Conservation (phyloP, 2,113 vertebrate genomes). For the Montifringilla adamsi region DNA sequence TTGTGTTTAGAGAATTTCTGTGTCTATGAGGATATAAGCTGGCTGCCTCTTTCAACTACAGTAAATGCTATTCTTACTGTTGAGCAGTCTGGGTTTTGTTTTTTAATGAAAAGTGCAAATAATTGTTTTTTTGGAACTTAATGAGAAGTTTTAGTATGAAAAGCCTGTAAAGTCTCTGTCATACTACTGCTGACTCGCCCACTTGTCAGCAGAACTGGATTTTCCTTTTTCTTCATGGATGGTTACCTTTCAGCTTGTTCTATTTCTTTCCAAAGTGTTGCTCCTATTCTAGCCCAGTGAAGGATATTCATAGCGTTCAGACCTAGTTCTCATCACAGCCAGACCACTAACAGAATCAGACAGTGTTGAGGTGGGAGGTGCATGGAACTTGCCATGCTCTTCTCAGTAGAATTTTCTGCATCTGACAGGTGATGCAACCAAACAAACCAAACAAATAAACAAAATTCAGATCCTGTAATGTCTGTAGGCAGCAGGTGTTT, state of each 20-base stretch:
- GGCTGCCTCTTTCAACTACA: background rate
- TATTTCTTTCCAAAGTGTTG: background rate
- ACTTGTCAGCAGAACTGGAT: background rate
- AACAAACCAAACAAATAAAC: background rate
- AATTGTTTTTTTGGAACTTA: background rate
- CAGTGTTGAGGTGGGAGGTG: background rate
- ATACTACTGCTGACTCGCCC: background rate
- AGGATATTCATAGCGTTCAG: constrained; percentile 8
- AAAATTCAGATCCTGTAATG: background rate
- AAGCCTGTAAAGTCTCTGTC: background rate
- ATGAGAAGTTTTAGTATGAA: background rate
- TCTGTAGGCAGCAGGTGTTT: background rate
- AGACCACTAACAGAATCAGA: background rate
- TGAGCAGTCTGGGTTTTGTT: background rate
- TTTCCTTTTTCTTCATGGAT: background rate
- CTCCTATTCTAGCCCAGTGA: background rate
- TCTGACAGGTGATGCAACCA: background rate
- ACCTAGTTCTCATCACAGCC: background rate
- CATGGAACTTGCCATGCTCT: background rate
- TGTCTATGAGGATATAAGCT: background rate
- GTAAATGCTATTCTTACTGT: background rate
- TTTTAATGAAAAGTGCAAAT: background rate
- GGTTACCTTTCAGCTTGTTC: background rate
- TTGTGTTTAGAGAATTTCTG: background rate
- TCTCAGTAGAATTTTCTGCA: background rate